Base-by-base conservation (phyloP, 2,888 invertebrate species). In the Pheosia gnoma region DNA sequence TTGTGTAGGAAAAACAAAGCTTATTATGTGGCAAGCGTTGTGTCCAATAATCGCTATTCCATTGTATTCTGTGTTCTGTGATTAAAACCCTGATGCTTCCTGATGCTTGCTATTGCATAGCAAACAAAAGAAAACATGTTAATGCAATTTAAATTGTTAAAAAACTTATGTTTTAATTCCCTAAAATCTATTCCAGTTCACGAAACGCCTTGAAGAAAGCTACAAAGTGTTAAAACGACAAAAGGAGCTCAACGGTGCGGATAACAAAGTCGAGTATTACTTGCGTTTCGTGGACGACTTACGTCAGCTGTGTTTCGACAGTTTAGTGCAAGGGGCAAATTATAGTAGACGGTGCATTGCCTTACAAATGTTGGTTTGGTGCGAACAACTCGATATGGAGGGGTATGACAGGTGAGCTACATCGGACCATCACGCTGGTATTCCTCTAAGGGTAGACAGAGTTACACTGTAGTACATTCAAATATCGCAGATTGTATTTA, bases 321-420 rank as follows among this genome's bases (percentile, higher is more conserved):
- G 95, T 73, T 78, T 96, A n/a, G 89, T 95, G 64, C 88, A 89
- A 3, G 95, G 95, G 0, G 95, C 96, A 0, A 96, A 95, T 79
- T 96, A 95, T 78, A 94, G 94, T 47, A 88, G 96, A 2, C 92
- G 96, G 39, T 89, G 90, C 57, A 90, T 95, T 4, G 94, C 95
- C 7, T 79, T 97, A 61, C 94, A 95, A 65, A 77, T 95, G 58
- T 81, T 96, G 10, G 84, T 84, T 3, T 90, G 91, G 84, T 62
- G 73, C n/a, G 80, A 87, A 65, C 62, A 68, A 0, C 60, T 84
- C 3, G 60, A 63, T 1, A 61, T 86, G 49, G 82, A 80, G 0
- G 83, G 77, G 3, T 83, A 79, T 66, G 39, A 71, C 3, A 82
- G 82, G 89, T 88, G 69, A 11, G 56, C 5, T 0, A 37, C 3